Evolutionary conservation across 35 echinoderm and acorn worm species (phyloP).

Genomic region (Ophiothrix spiculata): DNA sequence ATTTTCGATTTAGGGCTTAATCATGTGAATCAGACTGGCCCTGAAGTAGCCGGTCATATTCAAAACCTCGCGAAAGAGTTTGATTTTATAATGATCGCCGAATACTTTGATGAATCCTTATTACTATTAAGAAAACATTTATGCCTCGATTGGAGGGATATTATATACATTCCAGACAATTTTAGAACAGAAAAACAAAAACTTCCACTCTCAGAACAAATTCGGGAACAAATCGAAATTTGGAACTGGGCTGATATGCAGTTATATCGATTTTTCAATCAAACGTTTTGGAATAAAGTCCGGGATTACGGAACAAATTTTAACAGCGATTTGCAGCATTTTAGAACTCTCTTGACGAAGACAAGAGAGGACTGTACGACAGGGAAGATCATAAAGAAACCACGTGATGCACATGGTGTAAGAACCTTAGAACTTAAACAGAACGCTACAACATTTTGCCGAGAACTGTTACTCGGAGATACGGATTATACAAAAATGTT

Average conservation of each 20-base stretch:
- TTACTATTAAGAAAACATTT: not conserved
- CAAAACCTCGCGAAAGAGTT: slow-evolving; percentile 47
- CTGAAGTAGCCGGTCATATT: slow-evolving; percentile 3
- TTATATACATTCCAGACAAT: slow-evolving; percentile 47
- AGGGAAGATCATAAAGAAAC: not conserved
- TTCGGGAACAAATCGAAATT: slow-evolving; percentile 16
- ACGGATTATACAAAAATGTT: not conserved
- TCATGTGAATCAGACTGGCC: slow-evolving; percentile 23
- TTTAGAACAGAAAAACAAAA: not conserved
- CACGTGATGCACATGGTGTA: not conserved
- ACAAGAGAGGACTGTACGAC: not conserved
- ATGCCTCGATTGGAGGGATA: slow-evolving; percentile 18
- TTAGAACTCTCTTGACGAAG: not conserved
- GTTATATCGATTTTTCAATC: slow-evolving; percentile 66
- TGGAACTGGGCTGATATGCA: slow-evolving; percentile 62
- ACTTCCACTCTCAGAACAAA: not conserved
- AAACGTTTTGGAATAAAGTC: slow-evolving; percentile 66
- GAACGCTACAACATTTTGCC: not conserved
- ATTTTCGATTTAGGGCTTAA: slow-evolving; percentile 37
- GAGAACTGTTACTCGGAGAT: not conserved
- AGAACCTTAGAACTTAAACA: not conserved
- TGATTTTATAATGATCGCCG: slow-evolving; percentile 37
- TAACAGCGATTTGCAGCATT: slow-evolving; percentile 12
- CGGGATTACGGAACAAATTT: slow-evolving; percentile 47
- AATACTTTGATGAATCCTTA: not conserved